Evolutionary conservation across 2,797 vertebrate species (phyloP), one percentile per base, ranked within the genome.

Genomic region (Anabacerthia variegaticeps): DNA sequence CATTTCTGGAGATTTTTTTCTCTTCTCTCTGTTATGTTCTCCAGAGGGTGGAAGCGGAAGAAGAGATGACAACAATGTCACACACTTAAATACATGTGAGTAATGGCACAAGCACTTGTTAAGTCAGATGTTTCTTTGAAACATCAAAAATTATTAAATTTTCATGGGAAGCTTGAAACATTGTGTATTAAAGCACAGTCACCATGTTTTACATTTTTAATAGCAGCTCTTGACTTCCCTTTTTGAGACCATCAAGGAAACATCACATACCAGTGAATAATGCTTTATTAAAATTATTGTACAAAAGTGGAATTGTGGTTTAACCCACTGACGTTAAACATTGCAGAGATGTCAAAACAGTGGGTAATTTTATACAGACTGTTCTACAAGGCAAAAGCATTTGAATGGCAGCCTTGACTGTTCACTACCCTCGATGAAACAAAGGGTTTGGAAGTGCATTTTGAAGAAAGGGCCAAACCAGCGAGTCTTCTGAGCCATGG

Each of bases 71-170:
- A 77, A 71, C 41, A 61, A 28, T 55, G 39, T 94, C 69, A 80
- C 81, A 89, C 75, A 75, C 55, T 76, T 85, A 76, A 67, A 87
- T 81, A 89, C 59, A 65, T 44, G 58, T 67, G 55, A 93, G 56
- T 76, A 93, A 87, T 46, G 69, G 83, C 55, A 74, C 36, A 69
- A 93, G 81, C 26, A 48, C 62, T 93, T 94, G 85, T 95, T 96
- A 90, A 88, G 58, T 80, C 49, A 89, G 55, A 80, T 39, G 36
- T 77, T 90, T 87, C 79, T 94, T 79, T 95, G 83, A 93, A 95
- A 89, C 80, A 78, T 81, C 43, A 73, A 51, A 85, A 94, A 81
- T 34, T 58, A 94, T 81, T 81, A 92, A 73, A 92, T 88, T 92
- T 96, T 95, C 52, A 86, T 79, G 37, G 59, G 55, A 87, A 81